Base-by-base conservation (phyloP, 2,113 vertebrate genomes). In the Rhinoptilus africanus region DNA sequence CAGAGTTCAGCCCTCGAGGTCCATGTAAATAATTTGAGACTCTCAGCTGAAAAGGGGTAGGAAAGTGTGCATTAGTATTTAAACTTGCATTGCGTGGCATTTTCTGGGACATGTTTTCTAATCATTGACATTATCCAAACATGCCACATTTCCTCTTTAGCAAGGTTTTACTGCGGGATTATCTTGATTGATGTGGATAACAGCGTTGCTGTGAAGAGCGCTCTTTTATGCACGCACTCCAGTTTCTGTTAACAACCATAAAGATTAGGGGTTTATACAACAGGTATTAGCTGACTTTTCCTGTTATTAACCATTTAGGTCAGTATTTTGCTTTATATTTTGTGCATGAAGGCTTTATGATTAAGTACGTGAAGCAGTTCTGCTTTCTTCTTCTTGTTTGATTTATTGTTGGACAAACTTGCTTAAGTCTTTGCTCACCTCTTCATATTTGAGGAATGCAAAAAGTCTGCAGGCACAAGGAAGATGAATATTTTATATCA, bases 211-310 rank as follows among this genome's bases (percentile, higher is more conserved):
- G 39, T 72, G 76, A 89, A 69, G 20, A 85, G 57, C 7, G 2
- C 39, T 28, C 71, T 96, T 53, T 82, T 57, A 88, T 89, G 50
- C 50, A 74, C 71, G 32, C 89, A 75, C 60, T 86, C 80, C 73
- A 60, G 79, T 59, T 96, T 72, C 78, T 92, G 39, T 93, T 97
- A 90, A 97, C 78, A 96, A 73, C 78, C 93, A 39, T 86, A 94
- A 97, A 96, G 96, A 88, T 94, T 82, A 85, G 22, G 68, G 89
- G 51, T 60, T 91, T 94, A 94, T 92, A 96, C 69, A 89, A 94
- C 69, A 35, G 82, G 83, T 79, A 94, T 85, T 89, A 95, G 74
- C 80, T 95, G 94, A 89, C 8, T 89, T 96, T 90, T 90, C 83
- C 78, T 54, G 60, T 89, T 93, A 95, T 86, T 96, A 97, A 89